Percentiles rank a stretch among this genome's conserved stretches.
phyloP scores from a whole-genome alignment of 2,888 invertebrate genomes.

The Hipparchia semele region DNA sequence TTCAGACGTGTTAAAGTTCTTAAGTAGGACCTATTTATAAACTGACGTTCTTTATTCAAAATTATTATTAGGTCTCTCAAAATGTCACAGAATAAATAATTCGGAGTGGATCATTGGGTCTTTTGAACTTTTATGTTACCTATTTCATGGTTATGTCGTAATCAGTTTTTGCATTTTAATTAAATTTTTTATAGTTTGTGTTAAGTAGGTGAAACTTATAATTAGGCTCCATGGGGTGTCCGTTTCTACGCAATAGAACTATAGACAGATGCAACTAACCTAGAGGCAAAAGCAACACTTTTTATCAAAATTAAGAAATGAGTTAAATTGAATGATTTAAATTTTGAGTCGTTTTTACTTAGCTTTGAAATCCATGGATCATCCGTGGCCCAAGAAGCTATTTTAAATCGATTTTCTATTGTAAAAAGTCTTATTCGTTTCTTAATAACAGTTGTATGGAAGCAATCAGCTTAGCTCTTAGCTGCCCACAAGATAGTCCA shows the following conservation, averaged over 20 bases:
- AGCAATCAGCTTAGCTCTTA: no score
- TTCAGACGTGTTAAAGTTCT: no score
- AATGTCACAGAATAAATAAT: not conserved
- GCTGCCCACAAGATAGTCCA: no score
- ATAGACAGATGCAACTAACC: constrained; percentile 10
- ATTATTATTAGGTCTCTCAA: not conserved
- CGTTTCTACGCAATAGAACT: constrained; percentile 5
- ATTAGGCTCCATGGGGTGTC: constrained; percentile 17
- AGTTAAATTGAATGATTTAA: no score
- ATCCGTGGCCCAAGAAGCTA: no score
- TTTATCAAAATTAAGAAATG: constrained; percentile 9
- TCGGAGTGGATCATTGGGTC: not conserved
- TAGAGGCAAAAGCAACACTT: not conserved
- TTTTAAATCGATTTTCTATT: no score
- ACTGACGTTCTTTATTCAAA: not conserved
- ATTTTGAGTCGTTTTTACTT: no score
- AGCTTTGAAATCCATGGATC: no score
- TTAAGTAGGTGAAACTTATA: constrained; percentile 16
- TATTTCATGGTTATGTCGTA: not conserved
- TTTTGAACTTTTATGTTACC: not conserved
- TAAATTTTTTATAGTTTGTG: constrained; percentile 14
- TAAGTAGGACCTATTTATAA: no score
- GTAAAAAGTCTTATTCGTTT: no score
- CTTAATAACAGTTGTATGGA: no score
- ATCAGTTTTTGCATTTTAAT: constrained; percentile 20